Evolutionary conservation across 2,888 invertebrate genomes (phyloP), one percentile per base, ranked within the genome.

Genomic region (Drosophila subquinaria): DNA sequence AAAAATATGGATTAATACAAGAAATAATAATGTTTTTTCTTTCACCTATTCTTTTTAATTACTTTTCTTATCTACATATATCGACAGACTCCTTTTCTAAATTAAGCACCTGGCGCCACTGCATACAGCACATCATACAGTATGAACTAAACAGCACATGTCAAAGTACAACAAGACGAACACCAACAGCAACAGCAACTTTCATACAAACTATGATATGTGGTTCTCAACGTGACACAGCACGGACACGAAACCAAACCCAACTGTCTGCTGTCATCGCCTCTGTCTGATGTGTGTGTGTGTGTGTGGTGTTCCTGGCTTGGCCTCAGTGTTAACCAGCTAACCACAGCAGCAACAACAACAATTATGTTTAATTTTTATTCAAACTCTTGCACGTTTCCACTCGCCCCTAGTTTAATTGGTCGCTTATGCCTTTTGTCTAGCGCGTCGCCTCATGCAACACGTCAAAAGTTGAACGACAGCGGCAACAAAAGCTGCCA

Each of bases 401-500:
- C 66, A 56, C 61, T 57, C 56, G 51, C 56, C 48, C 61, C 42
- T 30, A 56, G 73, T 57, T 53, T 36, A 65, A 62, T 59, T 64
- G 53, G 81, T 64, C 63, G 69, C 55, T 72, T 55, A 27, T 61
- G 80, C 72, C 71, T 76, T 80, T 88, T 82, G 83, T 82, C 74
- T 77, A 68, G 43, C 45, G 48, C 74, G 65, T 61, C 69, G 69
- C 66, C 75, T 62, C 79, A 81, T 82, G 82, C 83, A 88, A 88
- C 88, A 74, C 79, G 87, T 84, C 89, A 84, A 89, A 82, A 89
- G 82, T 88, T 85, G 79, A 88, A 89, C 73, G 90, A 90, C 89
- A 87, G 79, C 72, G 70, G 76, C 84, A 81, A 78, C 82, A 85
- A 85, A 82, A 79, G 67, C 82, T 72, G 84, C 73, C 78, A 77